Percentiles rank a stretch among this genome's conserved stretches.
These are phyloP conservation scores for Lateolabrax maculatus DNA, from an alignment of 2,797 vertebrate genomes.

Conservation along the genomic window DNA sequence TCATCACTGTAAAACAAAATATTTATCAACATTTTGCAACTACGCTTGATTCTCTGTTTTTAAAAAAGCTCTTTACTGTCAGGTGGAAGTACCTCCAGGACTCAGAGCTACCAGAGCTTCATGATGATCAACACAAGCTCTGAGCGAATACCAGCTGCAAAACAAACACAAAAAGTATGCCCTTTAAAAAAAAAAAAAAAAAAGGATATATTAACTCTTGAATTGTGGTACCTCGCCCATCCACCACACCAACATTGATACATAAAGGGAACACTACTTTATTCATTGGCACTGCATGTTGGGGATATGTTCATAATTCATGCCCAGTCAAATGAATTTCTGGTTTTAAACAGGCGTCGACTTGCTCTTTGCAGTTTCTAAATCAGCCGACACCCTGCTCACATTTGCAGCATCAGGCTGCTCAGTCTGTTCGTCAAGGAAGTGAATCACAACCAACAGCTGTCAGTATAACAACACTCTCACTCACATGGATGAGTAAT, in stretches of 20 bases:
- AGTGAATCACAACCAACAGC: constrained; percentile 6
- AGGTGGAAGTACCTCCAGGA: too few relatives aligned
- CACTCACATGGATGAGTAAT: constrained; percentile 5
- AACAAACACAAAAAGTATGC: too few relatives aligned
- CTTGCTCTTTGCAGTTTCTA: neutral
- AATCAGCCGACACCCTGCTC: neutral
- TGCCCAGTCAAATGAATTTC: neutral
- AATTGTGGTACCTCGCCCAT: too few relatives aligned
- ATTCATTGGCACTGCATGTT: neutral
- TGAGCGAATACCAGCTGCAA: too few relatives aligned
- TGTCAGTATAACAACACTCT: constrained; percentile 3
- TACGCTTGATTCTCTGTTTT: too few relatives aligned
- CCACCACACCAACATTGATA: neutral
- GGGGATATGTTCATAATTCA: neutral
- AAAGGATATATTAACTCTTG: too few relatives aligned
- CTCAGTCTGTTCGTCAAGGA: neutral
- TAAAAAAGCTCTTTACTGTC: too few relatives aligned
- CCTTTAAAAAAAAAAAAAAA: too few relatives aligned
- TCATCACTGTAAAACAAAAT: too few relatives aligned
- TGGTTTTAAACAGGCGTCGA: neutral
- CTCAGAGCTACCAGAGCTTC: too few relatives aligned
- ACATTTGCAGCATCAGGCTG: neutral
- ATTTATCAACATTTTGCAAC: too few relatives aligned
- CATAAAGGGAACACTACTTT: neutral
- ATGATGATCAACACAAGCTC: too few relatives aligned